Base-by-base conservation (phyloP, 2,113 vertebrate species). In the Pseudorasbora parva region DNA sequence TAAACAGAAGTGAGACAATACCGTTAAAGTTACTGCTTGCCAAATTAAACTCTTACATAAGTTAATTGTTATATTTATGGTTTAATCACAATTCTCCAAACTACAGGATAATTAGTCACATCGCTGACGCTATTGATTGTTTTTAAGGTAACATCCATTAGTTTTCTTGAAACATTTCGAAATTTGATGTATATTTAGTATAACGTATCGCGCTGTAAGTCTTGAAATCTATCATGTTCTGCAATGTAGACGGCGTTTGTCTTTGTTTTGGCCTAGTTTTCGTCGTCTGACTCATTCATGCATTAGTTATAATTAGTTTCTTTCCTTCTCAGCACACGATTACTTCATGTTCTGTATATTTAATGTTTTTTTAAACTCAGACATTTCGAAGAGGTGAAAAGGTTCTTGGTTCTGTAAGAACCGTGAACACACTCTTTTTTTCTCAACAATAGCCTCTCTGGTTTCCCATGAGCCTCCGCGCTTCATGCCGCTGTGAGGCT, bases 401-500 rank as follows among this genome's bases (percentile, higher is more conserved):
- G 6, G 23, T n/a, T 60, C 12, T 45, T 19, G 56, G 8, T 25
- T 62, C 8, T 77, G 21, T 37, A 11, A 12, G 19, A 59, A 14
- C 60, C 57, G 21, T 8, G 11, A 60, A 56, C 1, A 37, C 9
- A 14, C 6, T n/a, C n/a, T 6, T 3, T 30, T n/a, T 49, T 27
- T 14, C 33, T 69, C 62, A 87, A 74, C 59, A 83, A 75, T 30
- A 86, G 76, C 68, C n/a, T 25, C 47, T 66, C 15, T 57, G 6
- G 19, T 87, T 85, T 85, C 86, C 86, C 83, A 75, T 87, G 66
- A 79, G 64, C 56, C 86, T 64, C 41, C 4, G 86, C 86, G 27
- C 33, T 64, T 57, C 57, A 57, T 49, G 74, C 74, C 73, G 76
- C 66, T 64, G 73, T 19, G 41, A 37, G 37, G 37, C 37, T 37